Percentiles rank a stretch among this genome's conserved stretches.
These are phyloP conservation scores for Notocelia uddmanniana DNA, from an alignment of 2,888 invertebrate species.

Conservation along the genomic window DNA sequence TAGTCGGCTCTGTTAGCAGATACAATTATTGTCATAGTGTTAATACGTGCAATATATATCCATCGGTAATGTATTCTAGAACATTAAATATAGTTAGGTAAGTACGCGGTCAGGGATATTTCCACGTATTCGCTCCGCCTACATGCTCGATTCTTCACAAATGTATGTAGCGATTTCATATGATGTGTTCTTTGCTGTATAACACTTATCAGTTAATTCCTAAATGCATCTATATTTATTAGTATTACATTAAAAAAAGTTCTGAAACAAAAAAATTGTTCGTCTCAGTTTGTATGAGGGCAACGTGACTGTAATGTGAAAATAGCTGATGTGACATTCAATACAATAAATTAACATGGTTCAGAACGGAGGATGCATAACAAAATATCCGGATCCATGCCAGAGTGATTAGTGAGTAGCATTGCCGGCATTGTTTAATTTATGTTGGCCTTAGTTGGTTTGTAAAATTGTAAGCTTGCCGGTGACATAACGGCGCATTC, in stretches of 20 bases:
- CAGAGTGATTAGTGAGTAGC: conserved; percentile 21
- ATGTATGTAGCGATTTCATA: not conserved
- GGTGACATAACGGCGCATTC: conserved; percentile 1
- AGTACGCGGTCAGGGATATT: not conserved
- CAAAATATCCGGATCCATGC: conserved; percentile 26
- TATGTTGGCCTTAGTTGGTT: not conserved
- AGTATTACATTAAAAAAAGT: not conserved
- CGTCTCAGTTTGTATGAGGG: conserved; percentile 6
- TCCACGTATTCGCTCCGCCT: not conserved
- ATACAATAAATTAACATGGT: conserved; percentile 27
- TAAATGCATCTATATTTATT: not conserved
- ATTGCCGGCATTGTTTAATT: conserved; percentile 29
- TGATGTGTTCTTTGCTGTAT: not conserved
- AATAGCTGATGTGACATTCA: conserved; percentile 1
- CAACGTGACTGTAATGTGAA: conserved; percentile 32
- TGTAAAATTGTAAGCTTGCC: conserved; percentile 1
- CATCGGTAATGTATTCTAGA: not conserved
- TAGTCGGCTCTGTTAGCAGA: conserved; percentile 29
- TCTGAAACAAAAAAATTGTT: not conserved
- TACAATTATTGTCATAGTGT: conserved; percentile 33
- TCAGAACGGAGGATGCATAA: conserved; percentile 16
- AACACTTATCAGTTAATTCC: not conserved
- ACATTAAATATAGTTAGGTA: not conserved
- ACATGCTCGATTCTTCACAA: not conserved
- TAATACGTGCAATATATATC: conserved; percentile 24